phyloP scores from a whole-genome alignment of 2,113 vertebrate genomes.

The Galemys pyrenaicus region DNA sequence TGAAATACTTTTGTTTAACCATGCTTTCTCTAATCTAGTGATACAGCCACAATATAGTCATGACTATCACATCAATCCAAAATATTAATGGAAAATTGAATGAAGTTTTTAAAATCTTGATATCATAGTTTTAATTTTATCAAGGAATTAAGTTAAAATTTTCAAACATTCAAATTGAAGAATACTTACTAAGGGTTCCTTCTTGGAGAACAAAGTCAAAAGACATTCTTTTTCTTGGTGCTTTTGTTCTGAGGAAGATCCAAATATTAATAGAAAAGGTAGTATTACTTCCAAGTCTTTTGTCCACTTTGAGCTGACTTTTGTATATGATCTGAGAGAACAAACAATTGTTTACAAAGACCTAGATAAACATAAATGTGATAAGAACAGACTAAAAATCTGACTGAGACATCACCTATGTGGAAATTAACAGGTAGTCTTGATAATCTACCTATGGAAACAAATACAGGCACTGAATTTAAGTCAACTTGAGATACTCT shows the following conservation, averaged over 20 bases:
- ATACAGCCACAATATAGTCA: neutral
- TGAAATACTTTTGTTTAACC: neutral
- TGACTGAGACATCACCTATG: too few relatives aligned
- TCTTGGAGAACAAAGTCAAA: neutral
- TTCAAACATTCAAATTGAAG: neutral
- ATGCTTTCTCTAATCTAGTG: neutral
- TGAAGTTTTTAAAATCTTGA: neutral
- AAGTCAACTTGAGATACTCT: too few relatives aligned
- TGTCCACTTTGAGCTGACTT: too few relatives aligned
- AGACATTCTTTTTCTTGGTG: neutral
- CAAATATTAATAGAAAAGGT: neutral
- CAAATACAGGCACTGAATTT: too few relatives aligned
- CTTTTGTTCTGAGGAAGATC: neutral
- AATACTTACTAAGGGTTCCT: neutral
- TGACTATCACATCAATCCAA: neutral
- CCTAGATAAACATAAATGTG: too few relatives aligned
- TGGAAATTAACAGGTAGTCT: too few relatives aligned
- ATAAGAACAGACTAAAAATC: too few relatives aligned
- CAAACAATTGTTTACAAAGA: too few relatives aligned
- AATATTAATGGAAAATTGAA: neutral
- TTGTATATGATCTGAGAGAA: too few relatives aligned
- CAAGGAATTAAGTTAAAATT: neutral
- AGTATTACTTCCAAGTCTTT: too few relatives aligned
- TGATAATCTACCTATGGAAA: too few relatives aligned
- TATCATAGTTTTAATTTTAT: neutral